These are phyloP conservation scores for Drosophila quinaria DNA, from an alignment of 2,888 invertebrate genomes.

Conservation along the genomic window DNA sequence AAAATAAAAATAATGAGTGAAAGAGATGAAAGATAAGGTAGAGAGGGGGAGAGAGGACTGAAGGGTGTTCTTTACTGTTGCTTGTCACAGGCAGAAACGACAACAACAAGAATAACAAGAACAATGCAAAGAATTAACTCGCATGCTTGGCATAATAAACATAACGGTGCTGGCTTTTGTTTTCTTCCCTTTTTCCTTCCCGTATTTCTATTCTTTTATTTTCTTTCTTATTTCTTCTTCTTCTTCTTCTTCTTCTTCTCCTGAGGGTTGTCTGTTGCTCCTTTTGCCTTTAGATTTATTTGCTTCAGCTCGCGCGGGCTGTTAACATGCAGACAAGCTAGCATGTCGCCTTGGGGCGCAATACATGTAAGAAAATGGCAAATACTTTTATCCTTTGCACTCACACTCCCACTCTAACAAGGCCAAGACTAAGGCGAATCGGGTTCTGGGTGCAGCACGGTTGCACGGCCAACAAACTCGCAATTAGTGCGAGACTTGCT, in stretches of 20 bases:
- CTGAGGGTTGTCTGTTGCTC: conserved; percentile 23
- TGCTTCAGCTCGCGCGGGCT: conserved; percentile 26
- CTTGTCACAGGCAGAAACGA: conserved; percentile 38
- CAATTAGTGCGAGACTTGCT: conserved; percentile 54
- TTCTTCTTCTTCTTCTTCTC: not conserved
- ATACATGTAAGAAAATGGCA: conserved; percentile 71
- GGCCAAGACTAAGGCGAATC: conserved; percentile 1
- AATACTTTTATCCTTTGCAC: conserved; percentile 66
- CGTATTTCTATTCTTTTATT: conserved; percentile 7
- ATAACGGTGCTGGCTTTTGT: conserved; percentile 54
- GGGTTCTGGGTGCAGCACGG: not conserved
- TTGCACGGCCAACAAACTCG: conserved; percentile 55
- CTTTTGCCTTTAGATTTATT: conserved; percentile 48
- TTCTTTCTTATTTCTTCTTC: not conserved
- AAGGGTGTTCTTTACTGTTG: conserved; percentile 27
- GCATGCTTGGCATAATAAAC: conserved; percentile 78
- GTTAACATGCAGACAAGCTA: conserved; percentile 52
- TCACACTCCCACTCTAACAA: conserved; percentile 34
- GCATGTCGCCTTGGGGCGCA: conserved; percentile 58
- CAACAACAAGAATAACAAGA: conserved; percentile 33
- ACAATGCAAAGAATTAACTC: conserved; percentile 71
- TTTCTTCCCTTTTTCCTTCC: conserved; percentile 26
- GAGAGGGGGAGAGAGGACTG: not conserved
- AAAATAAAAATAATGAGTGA: conserved; percentile 70
- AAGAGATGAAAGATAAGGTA: conserved; percentile 16